These are phyloP conservation scores for Leptodactylus fuscus DNA, from an alignment of 2,113 vertebrate genomes.

Conservation along the genomic window DNA sequence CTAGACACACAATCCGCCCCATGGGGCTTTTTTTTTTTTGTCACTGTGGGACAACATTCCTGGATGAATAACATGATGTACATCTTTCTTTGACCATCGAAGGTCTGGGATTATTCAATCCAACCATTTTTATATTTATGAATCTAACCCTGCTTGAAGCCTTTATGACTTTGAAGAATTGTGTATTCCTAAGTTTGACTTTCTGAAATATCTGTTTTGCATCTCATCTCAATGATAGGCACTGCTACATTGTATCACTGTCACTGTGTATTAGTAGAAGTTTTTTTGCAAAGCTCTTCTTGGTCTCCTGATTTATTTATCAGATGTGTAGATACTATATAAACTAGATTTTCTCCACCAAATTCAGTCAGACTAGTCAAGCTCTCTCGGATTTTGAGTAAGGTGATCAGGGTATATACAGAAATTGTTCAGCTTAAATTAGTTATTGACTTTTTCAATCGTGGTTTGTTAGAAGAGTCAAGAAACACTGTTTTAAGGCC, in stretches of 20 bases:
- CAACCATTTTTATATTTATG: constrained; percentile 41
- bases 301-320: not conserved
- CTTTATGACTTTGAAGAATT: constrained; percentile 16
- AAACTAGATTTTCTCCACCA: not conserved
- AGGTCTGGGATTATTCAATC: constrained; percentile 10
- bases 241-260: not conserved
- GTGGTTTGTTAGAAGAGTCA: no score
- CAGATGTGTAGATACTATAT: not conserved
- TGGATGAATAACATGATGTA: constrained; percentile 17
- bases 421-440: no score
- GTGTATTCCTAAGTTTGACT: not conserved
- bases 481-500: no score
- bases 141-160: not conserved
- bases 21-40: not conserved
- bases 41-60: not conserved
- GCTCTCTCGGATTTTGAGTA: not conserved
- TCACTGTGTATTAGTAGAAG: not conserved
- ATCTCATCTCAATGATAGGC: not conserved
- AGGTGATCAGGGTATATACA: no score
- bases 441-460: no score
- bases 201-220: constrained; percentile 1
- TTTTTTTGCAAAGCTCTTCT: not conserved
- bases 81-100: constrained; percentile 4
- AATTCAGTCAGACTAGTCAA: not conserved
- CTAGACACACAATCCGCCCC: not conserved